Evolutionary conservation across 2,888 invertebrate genomes (phyloP), one percentile per base, ranked within the genome.

Genomic region (Lasioglossum leucozonium): DNA sequence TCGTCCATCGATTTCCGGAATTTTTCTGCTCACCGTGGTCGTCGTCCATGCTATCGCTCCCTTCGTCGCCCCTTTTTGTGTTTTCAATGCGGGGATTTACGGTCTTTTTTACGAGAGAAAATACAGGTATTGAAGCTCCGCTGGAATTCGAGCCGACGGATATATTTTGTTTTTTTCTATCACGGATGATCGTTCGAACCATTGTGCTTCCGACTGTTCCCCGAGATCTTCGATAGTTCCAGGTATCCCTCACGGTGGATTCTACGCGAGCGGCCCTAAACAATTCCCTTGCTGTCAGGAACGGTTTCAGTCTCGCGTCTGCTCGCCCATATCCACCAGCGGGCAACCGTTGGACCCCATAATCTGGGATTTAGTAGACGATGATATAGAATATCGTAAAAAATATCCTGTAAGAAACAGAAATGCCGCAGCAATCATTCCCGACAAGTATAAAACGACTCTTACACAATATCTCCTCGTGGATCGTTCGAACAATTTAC

Each of bases 201-300:
- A 83, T 72, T 81, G 72, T 76, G 42, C 37, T 34, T 44, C 58
- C 71, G 65, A 51, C 51, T 77, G 37, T 77, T 67, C 76, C 67
- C 4, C 26, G 47, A 47, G 62, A 72, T 81, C 62, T 72, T 76
- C 82, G 71, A 81, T 76, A 76, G 37, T 72, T 72, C 51, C 81
- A 72, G 81, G 47, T 67, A 67, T 18, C 42, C 34, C 55, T n/a
- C 26, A 44, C 58, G 72, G n/a, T 13, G 2, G 40, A 80, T 65
- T 65, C 34, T 34, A 65, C 30, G 65, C 34, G 65, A 65, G 34
- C 34, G 65, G 30, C 34, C 65, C 65, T 34, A 34, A 65, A 65
- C 65, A 34, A 65, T 65, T 34, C 65, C 18, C 30, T 30, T 34
- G 65, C 65, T 65, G 65, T 65, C 65, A 65, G 65, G 6, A 65